Evolutionary conservation across 2,797 vertebrate species (phyloP).

Genomic region (Alectoris magna): DNA sequence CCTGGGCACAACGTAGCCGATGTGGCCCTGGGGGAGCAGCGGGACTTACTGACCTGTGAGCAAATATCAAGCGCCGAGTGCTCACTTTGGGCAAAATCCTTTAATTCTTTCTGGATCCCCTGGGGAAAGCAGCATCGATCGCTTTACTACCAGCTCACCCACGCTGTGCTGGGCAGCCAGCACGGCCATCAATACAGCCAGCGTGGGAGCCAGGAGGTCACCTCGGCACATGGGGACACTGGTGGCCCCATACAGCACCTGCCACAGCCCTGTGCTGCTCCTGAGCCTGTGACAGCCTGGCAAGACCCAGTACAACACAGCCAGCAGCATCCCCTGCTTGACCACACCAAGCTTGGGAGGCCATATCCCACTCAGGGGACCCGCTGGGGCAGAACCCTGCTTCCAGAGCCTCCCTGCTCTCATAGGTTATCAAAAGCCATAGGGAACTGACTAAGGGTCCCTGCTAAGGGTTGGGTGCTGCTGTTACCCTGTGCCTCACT

Average conservation of each 20-base stretch:
- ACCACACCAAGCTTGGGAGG: not conserved
- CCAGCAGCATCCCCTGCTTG: not conserved
- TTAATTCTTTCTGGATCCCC: constrained; percentile 30
- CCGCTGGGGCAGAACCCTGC: not conserved
- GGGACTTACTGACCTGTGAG: constrained; percentile 22
- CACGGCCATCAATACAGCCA: not conserved
- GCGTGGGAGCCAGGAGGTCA: constrained; percentile 26
- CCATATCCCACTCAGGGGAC: accelerated
- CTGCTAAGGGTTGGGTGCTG: accelerated
- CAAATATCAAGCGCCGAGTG: not conserved
- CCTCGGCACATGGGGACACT: accelerated
- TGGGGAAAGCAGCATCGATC: not conserved
- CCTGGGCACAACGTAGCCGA: not conserved
- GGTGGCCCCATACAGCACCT: not conserved
- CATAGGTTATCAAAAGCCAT: accelerated
- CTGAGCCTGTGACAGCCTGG: not conserved
- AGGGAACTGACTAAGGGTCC: not conserved
- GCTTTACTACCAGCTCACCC: not conserved
- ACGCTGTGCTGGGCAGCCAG: not conserved
- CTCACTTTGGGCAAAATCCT: constrained; percentile 26
- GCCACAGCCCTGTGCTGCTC: not conserved
- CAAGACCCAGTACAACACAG: not conserved
- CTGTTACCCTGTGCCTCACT: accelerated
- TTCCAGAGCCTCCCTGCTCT: not conserved
- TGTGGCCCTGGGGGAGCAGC: accelerated